A percentile compares a stretch with the other conserved stretches of the same genome.
Evolutionary conservation across 2,888 invertebrate species (phyloP).

Genomic region (Psylliodes chrysocephalus): DNA sequence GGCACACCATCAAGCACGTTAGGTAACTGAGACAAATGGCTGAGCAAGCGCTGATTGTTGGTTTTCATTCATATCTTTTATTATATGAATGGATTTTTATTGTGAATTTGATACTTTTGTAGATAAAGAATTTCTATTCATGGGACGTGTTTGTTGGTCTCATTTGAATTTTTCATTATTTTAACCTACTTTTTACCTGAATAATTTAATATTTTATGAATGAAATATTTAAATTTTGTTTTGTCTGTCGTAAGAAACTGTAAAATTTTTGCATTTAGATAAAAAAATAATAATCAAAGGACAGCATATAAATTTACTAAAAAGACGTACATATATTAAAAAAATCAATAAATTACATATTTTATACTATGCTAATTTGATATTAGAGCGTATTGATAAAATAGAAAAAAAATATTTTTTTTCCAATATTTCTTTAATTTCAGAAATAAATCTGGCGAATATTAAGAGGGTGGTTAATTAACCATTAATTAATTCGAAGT

Average conservation of each 20-base stretch:
- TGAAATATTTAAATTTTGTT: constrained; percentile 21
- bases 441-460: too few species aligned
- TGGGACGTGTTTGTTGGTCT: background rate
- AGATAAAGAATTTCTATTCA: constrained; percentile 27
- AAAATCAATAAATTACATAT: too few species aligned
- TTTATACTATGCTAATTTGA: too few species aligned
- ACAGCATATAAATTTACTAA: too few species aligned
- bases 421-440: too few species aligned
- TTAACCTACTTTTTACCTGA: constrained; percentile 11
- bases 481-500: too few species aligned
- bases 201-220: constrained; percentile 18
- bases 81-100: constrained; percentile 36
- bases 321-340: too few species aligned
- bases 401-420: too few species aligned
- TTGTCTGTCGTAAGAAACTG: background rate
- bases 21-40: constrained; percentile 24
- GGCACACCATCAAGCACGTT: background rate
- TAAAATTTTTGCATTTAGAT: too few species aligned
- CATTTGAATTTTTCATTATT: constrained; percentile 13
- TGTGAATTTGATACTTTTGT: constrained; percentile 29
- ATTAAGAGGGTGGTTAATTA: too few species aligned
- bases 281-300: too few species aligned
- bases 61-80: constrained; percentile 34
- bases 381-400: too few species aligned
- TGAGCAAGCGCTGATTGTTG: constrained; percentile 32